These are phyloP conservation scores for Myopa testacea DNA, from an alignment of 2,888 invertebrate species.

Conservation along the genomic window DNA sequence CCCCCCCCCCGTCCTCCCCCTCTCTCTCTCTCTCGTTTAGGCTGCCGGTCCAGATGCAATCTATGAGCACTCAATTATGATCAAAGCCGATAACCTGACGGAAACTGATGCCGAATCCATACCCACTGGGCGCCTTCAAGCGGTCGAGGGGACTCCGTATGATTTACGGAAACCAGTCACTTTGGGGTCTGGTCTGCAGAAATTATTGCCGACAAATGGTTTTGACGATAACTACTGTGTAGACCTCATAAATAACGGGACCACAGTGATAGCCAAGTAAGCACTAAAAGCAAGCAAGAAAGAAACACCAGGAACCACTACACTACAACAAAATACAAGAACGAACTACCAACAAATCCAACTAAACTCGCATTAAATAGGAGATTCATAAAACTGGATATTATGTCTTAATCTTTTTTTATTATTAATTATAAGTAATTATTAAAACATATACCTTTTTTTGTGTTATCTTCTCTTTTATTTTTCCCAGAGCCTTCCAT, in stretches of 20 bases:
- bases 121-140: constrained; percentile 78
- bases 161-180: constrained; percentile 79
- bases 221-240: constrained; percentile 88
- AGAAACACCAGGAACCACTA: not conserved
- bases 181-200: constrained; percentile 76
- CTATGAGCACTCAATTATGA: constrained; percentile 77
- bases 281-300: constrained; percentile 27
- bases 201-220: constrained; percentile 77
- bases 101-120: constrained; percentile 77
- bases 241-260: constrained; percentile 45
- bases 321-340: too few species aligned
- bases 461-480: constrained; percentile 12
- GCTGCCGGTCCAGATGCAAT: constrained; percentile 74
- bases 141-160: constrained; percentile 78
- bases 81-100: constrained; percentile 83
- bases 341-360: too few species aligned
- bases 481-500: constrained; percentile 72
- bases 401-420: not conserved
- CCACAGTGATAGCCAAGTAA: constrained; percentile 75
- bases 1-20: not conserved
- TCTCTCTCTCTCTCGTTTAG: constrained; percentile 61
- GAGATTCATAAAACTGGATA: not conserved
- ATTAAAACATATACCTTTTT: not conserved
- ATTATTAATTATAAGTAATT: not conserved
- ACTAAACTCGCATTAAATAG: too few species aligned